Percentiles rank a stretch among this genome's conserved stretches.
phyloP scores from a whole-genome alignment of 1,140 invertebrate genomes.

The Anastatus disparis region DNA sequence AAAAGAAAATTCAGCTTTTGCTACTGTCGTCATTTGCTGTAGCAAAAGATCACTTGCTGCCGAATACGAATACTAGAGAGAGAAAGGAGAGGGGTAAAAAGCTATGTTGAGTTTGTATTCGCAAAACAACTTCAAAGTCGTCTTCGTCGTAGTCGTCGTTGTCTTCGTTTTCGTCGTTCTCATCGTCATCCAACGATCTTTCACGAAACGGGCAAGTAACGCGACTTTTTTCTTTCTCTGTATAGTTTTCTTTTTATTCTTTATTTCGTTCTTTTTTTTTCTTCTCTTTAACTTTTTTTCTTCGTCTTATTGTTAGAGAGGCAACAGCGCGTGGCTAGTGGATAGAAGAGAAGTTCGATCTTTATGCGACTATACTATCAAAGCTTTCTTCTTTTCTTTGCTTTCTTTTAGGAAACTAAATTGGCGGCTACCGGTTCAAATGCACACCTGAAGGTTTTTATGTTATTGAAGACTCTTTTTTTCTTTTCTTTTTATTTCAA shows the following conservation, averaged over 20 bases:
- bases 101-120: not conserved
- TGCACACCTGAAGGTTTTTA: not conserved
- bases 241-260: not conserved
- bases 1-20: constrained; percentile 10
- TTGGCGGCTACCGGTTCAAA: not conserved
- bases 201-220: constrained; percentile 6
- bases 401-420: not conserved
- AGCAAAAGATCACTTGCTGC: constrained; percentile 41
- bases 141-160: too few relatives aligned
- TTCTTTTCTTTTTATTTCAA: too few relatives aligned
- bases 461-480: too few relatives aligned
- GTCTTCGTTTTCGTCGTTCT: too few relatives aligned
- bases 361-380: not conserved
- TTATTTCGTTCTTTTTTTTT: not conserved
- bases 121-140: constrained; percentile 52
- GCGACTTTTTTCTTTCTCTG: not conserved
- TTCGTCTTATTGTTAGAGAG: constrained; percentile 14
- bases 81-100: constrained; percentile 34
- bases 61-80: constrained; percentile 1
- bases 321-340: not conserved
- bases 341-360: constrained; percentile 13
- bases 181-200: not conserved
- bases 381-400: not conserved
- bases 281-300: not conserved
- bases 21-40: constrained; percentile 54